A percentile compares a stretch with the other conserved stretches of the same genome.
These are phyloP conservation scores for Dromiciops gliroides DNA, from an alignment of 2,113 vertebrate species.

Conservation along the genomic window DNA sequence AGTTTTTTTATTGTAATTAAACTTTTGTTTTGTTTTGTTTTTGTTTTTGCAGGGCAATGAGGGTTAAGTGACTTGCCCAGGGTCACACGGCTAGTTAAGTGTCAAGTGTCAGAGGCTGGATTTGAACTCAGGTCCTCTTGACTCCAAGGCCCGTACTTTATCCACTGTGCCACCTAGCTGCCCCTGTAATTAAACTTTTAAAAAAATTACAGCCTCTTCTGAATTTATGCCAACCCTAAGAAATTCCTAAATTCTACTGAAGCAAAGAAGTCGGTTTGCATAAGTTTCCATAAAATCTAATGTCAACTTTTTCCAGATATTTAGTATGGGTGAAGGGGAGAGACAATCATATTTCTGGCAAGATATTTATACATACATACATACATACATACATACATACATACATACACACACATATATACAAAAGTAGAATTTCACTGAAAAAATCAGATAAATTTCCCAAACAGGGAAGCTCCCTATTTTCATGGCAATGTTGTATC, in stretches of 20 bases:
- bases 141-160: no score
- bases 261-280: not conserved
- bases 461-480: constrained; percentile 37
- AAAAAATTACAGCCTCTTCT: not conserved
- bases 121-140: no score
- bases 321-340: not conserved
- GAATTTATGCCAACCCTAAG: not conserved
- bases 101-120: no score
- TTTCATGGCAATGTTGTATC: not conserved
- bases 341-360: not conserved
- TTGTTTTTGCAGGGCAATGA: no score
- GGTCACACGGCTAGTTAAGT: no score
- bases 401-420: no score
- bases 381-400: no score
- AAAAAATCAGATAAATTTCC: not conserved
- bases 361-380: constrained; percentile 25
- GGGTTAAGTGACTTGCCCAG: no score
- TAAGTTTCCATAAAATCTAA: not conserved
- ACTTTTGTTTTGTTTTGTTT: no score
- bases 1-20: not conserved
- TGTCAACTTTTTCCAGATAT: constrained; percentile 13
- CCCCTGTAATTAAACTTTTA: no score
- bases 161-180: no score
- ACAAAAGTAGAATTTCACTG: not conserved
- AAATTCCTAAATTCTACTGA: constrained; percentile 32